A percentile compares a stretch with the other conserved stretches of the same genome.
phyloP scores from a whole-genome alignment of 2,113 vertebrate species.

The Apus apus region DNA sequence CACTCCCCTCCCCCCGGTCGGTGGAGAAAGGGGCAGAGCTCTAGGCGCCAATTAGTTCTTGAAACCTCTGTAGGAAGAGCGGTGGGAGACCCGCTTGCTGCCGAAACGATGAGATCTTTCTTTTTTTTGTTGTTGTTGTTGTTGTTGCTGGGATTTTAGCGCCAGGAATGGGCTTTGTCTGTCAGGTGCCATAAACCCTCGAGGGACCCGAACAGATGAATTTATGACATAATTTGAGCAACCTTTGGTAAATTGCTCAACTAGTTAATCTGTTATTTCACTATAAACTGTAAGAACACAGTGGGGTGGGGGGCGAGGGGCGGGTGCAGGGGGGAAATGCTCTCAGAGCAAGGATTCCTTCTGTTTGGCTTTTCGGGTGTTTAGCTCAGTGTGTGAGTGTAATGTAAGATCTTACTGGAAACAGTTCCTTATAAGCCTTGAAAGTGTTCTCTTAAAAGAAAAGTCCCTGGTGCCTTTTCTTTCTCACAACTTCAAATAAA shows the following conservation, averaged over 20 bases:
- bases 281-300: not conserved
- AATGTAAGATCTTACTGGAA: not conserved
- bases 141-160: not conserved
- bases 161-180: not conserved
- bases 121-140: not conserved
- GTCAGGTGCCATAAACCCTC: not conserved
- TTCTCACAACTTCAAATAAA: not conserved
- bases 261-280: constrained; percentile 29
- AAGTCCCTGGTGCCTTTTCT: not conserved
- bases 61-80: not conserved
- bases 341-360: not conserved
- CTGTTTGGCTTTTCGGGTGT: not conserved
- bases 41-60: accelerated
- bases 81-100: not conserved
- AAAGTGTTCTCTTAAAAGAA: not conserved
- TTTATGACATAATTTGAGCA: constrained; percentile 42
- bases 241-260: constrained; percentile 63
- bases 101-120: no score
- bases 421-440: not conserved
- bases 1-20: no score
- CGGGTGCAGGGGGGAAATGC: not conserved
- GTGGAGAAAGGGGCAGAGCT: not conserved
- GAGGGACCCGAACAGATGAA: not conserved
- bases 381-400: not conserved
- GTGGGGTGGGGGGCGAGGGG: no score